phyloP scores from a whole-genome alignment of 2,888 invertebrate genomes.

The Chaetoderma sp. region DNA sequence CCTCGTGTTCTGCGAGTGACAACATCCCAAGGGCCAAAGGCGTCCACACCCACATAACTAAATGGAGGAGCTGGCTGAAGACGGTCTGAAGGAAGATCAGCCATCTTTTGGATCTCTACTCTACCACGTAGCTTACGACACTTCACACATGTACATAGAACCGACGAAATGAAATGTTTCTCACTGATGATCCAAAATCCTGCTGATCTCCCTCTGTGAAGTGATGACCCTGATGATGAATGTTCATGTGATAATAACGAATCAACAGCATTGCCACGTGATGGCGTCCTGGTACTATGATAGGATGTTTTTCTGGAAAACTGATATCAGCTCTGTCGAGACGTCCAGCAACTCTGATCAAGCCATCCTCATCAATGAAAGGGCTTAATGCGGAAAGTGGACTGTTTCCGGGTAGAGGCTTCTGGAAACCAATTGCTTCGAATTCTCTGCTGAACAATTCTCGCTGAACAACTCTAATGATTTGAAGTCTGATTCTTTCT shows the following conservation, averaged over 20 bases:
- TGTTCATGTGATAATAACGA: constrained; percentile 11
- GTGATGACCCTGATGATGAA: constrained; percentile 26
- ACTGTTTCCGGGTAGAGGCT: background rate
- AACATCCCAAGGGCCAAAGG: constrained; percentile 32
- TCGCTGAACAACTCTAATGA: background rate
- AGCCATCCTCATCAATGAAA: constrained; percentile 2
- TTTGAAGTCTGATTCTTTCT: background rate
- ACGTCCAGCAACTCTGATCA: constrained; percentile 7
- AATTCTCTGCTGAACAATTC: background rate
- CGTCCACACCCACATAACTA: constrained; percentile 34
- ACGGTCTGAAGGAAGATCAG: constrained; percentile 33
- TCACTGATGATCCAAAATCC: constrained; percentile 29
- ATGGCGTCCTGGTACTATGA: constrained; percentile 26
- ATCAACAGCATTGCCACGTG: constrained; percentile 27
- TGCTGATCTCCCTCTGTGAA: constrained; percentile 28
- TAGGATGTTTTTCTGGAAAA: constrained; percentile 10
- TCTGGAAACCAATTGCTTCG: background rate
- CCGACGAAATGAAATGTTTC: constrained; percentile 10
- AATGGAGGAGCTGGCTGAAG: constrained; percentile 30
- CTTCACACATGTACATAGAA: constrained; percentile 25
- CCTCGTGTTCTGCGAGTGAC: constrained; percentile 24
- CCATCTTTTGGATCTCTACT: constrained; percentile 26
- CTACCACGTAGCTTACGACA: constrained; percentile 26
- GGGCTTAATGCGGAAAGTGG: background rate
- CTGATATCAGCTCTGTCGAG: background rate